A percentile compares a stretch with the other conserved stretches of the same genome.
These are phyloP conservation scores for Thomomys bottae DNA, from an alignment of 2,113 vertebrate species.

Conservation along the genomic window DNA sequence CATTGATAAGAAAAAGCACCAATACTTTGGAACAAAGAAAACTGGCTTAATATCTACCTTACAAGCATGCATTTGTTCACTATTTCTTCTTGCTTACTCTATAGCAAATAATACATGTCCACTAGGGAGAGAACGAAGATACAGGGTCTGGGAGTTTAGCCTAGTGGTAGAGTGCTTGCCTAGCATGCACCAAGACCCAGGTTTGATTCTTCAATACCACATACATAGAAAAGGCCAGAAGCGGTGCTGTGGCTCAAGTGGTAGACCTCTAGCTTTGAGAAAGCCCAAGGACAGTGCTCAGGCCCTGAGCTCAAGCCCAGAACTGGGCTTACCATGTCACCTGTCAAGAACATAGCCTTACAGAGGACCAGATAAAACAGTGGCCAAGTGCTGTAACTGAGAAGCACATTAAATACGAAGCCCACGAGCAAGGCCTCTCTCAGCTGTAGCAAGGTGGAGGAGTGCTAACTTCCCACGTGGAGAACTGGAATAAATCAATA, in stretches of 20 bases:
- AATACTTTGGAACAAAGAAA: constrained; percentile 34
- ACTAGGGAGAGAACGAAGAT: neutral
- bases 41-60: neutral
- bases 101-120: neutral
- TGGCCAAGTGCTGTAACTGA: neutral
- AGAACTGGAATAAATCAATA: neutral
- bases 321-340: neutral
- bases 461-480: neutral
- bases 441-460: neutral
- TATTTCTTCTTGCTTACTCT: neutral
- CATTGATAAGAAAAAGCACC: constrained; percentile 31
- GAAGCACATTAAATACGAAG: neutral
- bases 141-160: too few species aligned
- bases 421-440: neutral
- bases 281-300: too few species aligned
- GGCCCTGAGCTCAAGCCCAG: too few species aligned
- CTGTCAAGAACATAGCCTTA: neutral
- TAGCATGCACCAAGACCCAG: too few species aligned
- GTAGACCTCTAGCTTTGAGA: too few species aligned
- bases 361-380: neutral
- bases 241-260: too few species aligned
- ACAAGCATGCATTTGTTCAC: neutral
- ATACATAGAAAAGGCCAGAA: too few species aligned
- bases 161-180: too few species aligned
- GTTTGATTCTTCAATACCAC: too few species aligned